These are phyloP conservation scores for Caprella mutica DNA, from an alignment of 2,888 invertebrate species.

Conservation along the genomic window DNA sequence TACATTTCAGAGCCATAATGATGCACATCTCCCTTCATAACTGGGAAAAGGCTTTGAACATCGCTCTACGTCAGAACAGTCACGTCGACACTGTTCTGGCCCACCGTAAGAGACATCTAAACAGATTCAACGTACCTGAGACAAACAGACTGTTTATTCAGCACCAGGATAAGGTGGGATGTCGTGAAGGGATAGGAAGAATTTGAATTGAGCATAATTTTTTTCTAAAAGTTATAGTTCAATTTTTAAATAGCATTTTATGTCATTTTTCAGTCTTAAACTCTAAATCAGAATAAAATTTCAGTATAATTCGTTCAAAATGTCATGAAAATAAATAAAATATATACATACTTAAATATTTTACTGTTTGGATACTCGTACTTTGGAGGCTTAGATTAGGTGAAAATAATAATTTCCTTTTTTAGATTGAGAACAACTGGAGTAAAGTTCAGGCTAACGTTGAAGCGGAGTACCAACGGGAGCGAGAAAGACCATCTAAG, in stretches of 20 bases:
- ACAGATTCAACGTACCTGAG: conserved; percentile 48
- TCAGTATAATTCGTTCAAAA: too few species aligned
- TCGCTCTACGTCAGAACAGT: conserved; percentile 59
- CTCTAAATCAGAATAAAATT: too few species aligned
- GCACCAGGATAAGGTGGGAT: conserved; percentile 43
- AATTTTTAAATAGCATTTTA: neutral
- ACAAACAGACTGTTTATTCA: conserved; percentile 48
- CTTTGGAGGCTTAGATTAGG: too few species aligned
- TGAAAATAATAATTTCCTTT: too few species aligned
- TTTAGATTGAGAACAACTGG: conserved; percentile 45
- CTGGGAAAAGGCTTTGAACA: conserved; percentile 64
- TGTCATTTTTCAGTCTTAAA: neutral
- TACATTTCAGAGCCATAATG: conserved; percentile 58
- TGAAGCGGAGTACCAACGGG: conserved; percentile 40
- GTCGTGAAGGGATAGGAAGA: neutral
- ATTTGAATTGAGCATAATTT: neutral
- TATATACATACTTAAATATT: too few species aligned
- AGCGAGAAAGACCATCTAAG: conserved; percentile 34
- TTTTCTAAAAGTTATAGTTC: neutral
- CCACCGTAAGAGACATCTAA: conserved; percentile 47
- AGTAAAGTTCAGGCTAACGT: conserved; percentile 45
- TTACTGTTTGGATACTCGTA: too few species aligned
- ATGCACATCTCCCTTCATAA: conserved; percentile 58
- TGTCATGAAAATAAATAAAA: too few species aligned
- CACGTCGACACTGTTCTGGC: conserved; percentile 61